phyloP scores from a whole-genome alignment of 1,140 invertebrate species.

The Panagrolaimus sp. region DNA sequence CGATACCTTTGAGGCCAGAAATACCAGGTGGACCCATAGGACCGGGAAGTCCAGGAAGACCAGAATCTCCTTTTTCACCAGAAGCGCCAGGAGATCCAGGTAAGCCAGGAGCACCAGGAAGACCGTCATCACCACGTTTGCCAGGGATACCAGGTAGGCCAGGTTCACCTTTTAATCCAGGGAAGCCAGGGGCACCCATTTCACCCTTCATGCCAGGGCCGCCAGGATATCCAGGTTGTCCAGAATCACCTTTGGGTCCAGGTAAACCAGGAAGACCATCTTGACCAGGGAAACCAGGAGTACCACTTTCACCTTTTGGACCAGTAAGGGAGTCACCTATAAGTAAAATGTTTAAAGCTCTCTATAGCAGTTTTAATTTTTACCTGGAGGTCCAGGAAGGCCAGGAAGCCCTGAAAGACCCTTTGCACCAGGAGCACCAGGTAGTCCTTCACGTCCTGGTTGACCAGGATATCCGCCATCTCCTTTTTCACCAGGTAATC shows the following conservation, averaged over 20 bases:
- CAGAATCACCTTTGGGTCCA: slow-evolving; percentile 61
- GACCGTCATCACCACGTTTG: slow-evolving; percentile 33
- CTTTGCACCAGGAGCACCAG: slow-evolving; percentile 58
- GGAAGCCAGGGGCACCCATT: slow-evolving; percentile 45
- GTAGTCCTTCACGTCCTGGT: slow-evolving; percentile 59
- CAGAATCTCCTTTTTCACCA: slow-evolving; percentile 66
- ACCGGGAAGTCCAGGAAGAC: slow-evolving; percentile 42
- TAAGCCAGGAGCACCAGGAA: slow-evolving; percentile 49
- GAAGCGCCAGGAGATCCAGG: slow-evolving; percentile 40
- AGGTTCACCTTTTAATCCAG: slow-evolving; percentile 52
- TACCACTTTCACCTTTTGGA: slow-evolving; percentile 46
- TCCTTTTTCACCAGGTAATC: slow-evolving; percentile 49
- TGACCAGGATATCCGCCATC: slow-evolving; percentile 47
- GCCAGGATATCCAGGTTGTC: slow-evolving; percentile 59
- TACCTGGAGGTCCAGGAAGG: slow-evolving; percentile 58
- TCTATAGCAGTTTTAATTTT: no score
- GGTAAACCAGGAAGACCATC: slow-evolving; percentile 43
- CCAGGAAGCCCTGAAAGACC: slow-evolving; percentile 62
- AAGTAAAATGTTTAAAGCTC: slow-evolving; percentile 60
- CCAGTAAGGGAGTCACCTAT: slow-evolving; percentile 40
- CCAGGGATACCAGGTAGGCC: slow-evolving; percentile 40
- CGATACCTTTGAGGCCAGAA: slow-evolving; percentile 47
- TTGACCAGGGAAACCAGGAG: slow-evolving; percentile 50
- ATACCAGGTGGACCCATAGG: slow-evolving; percentile 47
- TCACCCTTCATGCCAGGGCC: slow-evolving; percentile 57